A percentile compares a stretch with the other conserved stretches of the same genome.
These are phyloP conservation scores for Notodromas monacha DNA, from an alignment of 2,888 invertebrate genomes.

Conservation along the genomic window DNA sequence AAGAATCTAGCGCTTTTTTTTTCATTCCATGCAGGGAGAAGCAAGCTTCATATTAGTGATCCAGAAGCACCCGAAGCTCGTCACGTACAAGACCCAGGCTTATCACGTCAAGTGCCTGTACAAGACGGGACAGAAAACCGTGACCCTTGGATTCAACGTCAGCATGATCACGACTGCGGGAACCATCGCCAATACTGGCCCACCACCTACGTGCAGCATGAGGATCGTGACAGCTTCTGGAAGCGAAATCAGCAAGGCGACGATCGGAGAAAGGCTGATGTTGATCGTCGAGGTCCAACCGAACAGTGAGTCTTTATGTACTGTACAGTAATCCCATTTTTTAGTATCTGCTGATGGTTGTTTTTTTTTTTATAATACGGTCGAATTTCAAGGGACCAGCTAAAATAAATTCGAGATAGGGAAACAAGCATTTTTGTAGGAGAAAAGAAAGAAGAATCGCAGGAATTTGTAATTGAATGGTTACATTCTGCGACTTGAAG, in stretches of 20 bases:
- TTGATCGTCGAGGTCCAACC: constrained; percentile 54
- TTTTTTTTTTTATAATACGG: no score
- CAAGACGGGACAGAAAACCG: constrained; percentile 67
- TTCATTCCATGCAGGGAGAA: constrained; percentile 41
- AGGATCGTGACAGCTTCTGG: constrained; percentile 55
- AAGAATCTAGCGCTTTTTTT: no score
- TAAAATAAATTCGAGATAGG: no score
- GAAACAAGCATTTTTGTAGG: no score
- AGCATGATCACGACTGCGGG: constrained; percentile 81
- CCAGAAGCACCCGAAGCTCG: constrained; percentile 77
- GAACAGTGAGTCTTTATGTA: constrained; percentile 16
- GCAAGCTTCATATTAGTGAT: constrained; percentile 76
- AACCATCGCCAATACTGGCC: constrained; percentile 75
- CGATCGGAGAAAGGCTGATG: constrained; percentile 61
- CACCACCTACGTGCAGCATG: constrained; percentile 71
- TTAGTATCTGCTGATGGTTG: background rate
- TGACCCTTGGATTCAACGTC: constrained; percentile 68
- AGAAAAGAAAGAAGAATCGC: no score
- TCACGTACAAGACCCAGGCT: constrained; percentile 74
- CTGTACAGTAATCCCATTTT: background rate
- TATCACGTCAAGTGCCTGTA: constrained; percentile 86
- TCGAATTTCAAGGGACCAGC: no score
- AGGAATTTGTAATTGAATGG: no score
- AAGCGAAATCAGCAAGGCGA: constrained; percentile 57
- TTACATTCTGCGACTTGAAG: no score